phyloP scores from a whole-genome alignment of 2,888 invertebrate genomes.

The Mythimna loreyi region DNA sequence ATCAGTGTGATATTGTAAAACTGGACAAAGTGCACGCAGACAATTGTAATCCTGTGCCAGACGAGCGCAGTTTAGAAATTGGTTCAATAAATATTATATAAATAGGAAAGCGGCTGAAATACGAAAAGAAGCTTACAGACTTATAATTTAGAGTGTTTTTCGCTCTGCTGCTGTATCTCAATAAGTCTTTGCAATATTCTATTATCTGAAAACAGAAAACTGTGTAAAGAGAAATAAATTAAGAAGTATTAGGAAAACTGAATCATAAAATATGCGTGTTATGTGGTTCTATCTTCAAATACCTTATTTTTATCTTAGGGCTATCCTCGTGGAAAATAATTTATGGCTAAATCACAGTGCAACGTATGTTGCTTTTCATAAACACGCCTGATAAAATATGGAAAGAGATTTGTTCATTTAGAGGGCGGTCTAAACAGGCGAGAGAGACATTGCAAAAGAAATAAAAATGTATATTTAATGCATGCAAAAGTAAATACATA shows the following conservation, averaged over 20 bases:
- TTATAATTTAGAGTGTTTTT: conserved; percentile 11
- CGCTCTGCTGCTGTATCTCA: not conserved
- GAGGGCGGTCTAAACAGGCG: conserved; percentile 10
- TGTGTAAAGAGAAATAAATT: not conserved
- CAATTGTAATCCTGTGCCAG: conserved; percentile 15
- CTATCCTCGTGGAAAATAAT: conserved; percentile 5
- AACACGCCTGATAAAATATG: conserved; percentile 36
- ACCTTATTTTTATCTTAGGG: not conserved
- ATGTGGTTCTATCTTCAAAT: too few relatives aligned
- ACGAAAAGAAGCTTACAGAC: conserved; percentile 10
- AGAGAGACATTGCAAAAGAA: conserved; percentile 7
- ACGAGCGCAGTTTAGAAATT: conserved; percentile 29
- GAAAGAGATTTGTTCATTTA: conserved; percentile 39
- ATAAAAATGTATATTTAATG: conserved; percentile 23
- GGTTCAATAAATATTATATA: conserved; percentile 21
- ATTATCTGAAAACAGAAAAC: not conserved
- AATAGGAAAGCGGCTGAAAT: conserved; percentile 10
- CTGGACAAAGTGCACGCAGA: conserved; percentile 30
- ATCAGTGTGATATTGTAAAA: conserved; percentile 34
- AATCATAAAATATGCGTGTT: too few relatives aligned
- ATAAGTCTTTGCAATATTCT: not conserved
- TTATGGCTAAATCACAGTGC: conserved; percentile 25
- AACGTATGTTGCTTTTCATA: not conserved
- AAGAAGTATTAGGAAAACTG: too few relatives aligned
- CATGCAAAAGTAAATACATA: conserved; percentile 46